Percentiles rank a stretch among this genome's conserved stretches.
Conservation (phyloP, 2,888 invertebrate species). For the Helicoverpa assulta region DNA sequence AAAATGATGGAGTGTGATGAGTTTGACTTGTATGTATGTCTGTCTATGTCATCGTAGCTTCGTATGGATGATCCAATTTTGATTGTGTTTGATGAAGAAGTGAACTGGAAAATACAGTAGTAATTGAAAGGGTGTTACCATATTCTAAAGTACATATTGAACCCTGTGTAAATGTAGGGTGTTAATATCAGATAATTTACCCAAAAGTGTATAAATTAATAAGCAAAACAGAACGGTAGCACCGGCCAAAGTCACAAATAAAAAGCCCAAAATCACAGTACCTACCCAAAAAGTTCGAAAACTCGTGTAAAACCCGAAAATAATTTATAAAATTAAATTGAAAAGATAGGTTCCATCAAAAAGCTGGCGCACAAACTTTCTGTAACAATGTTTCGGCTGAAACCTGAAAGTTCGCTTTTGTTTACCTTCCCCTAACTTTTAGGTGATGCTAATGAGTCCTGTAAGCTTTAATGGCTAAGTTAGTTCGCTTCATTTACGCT, state of each 20-base stretch:
- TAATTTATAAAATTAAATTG: slow-evolving; percentile 58
- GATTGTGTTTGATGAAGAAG: no score
- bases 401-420: slow-evolving; percentile 61
- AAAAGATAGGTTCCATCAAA: slow-evolving; percentile 56
- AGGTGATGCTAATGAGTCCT: slow-evolving; percentile 61
- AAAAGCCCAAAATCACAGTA: slow-evolving; percentile 32
- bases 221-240: not conserved
- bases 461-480: slow-evolving; percentile 58
- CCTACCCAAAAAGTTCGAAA: slow-evolving; percentile 18
- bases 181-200: no score
- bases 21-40: no score
- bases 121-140: no score
- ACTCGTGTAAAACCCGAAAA: slow-evolving; percentile 48
- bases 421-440: slow-evolving; percentile 55
- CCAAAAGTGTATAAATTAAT: no score
- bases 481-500: slow-evolving; percentile 44
- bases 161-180: no score
- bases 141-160: no score
- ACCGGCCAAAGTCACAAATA: not conserved
- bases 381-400: slow-evolving; percentile 51
- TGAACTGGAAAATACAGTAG: no score
- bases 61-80: no score
- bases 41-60: no score
- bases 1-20: not conserved
- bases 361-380: slow-evolving; percentile 45